A percentile compares a stretch with the other conserved stretches of the same genome.
phyloP scores from a whole-genome alignment of 2,797 vertebrate genomes.

The Acanthiza pusilla region DNA sequence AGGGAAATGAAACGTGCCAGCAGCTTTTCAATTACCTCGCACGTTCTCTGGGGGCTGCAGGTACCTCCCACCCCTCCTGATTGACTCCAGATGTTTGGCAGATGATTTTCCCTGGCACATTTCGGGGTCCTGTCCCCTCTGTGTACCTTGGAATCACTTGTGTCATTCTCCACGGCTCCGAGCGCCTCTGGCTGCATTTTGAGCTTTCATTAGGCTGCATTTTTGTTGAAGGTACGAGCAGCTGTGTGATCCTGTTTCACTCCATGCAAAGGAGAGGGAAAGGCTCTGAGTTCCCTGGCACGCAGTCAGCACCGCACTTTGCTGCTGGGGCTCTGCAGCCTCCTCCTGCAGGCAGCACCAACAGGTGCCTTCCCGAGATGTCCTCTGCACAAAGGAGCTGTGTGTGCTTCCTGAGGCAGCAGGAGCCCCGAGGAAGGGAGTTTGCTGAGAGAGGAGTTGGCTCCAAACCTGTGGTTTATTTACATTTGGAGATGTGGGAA shows the following conservation, averaged over 20 bases:
- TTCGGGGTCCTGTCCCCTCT: neutral
- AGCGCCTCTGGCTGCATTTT: neutral
- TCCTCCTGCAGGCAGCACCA: neutral
- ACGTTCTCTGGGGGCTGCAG: neutral
- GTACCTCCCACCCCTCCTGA: neutral
- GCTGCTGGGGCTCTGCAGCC: neutral
- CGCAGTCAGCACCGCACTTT: neutral
- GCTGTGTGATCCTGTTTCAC: neutral
- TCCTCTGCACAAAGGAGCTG: neutral
- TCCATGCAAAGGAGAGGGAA: neutral
- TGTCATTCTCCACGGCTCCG: accelerated
- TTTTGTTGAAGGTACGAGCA: neutral
- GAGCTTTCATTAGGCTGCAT: neutral
- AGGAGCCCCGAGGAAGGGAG: neutral
- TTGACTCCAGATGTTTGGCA: slow-evolving; percentile 11
- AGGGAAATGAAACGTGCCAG: neutral
- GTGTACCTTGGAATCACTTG: neutral
- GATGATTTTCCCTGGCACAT: neutral
- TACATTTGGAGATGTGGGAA: slow-evolving; percentile 22
- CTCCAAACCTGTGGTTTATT: neutral
- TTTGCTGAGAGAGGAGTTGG: neutral
- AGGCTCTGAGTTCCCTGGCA: neutral
- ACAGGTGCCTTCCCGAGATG: slow-evolving; percentile 9
- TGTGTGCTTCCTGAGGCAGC: neutral
- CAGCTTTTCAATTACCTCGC: neutral